Evolutionary conservation across 1,140 invertebrate species (phyloP), one percentile per base, ranked within the genome.

Genomic region (Nomia melanderi): DNA sequence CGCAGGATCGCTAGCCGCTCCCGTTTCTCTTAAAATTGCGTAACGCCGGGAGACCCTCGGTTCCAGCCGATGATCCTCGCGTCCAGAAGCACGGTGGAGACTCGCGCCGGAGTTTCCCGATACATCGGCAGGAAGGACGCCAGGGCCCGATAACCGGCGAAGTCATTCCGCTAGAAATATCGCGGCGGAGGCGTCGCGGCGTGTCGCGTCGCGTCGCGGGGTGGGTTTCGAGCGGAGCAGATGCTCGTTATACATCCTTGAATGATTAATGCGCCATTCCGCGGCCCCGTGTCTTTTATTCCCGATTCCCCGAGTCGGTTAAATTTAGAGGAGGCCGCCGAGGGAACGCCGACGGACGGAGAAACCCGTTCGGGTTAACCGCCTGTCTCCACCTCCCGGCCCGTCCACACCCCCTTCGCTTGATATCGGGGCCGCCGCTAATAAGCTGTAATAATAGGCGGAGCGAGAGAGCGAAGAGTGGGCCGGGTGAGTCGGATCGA

Each of bases 361-460:
- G n/a, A n/a, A n/a, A n/a, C n/a, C n/a, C n/a, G n/a, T n/a, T n/a
- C n/a, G n/a, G n/a, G n/a, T n/a, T n/a, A n/a, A n/a, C n/a, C n/a
- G n/a, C n/a, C n/a, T n/a, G n/a, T 5, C 8, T 36, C 8, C 33
- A 36, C 33, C 33, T 36, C 33, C 33, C 33, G 8, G 8, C 33
- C 8, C 33, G 33, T 36, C 33, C 33, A 36, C n/a, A 17, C 1
- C 36, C 56, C 2, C 8, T 39, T 3, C 12, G 8, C 36, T 12
- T 8, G 12, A 4, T 12, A 39, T 39, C 8, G 12, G 20, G 12
- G 14, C 12, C 41, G 41, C 14, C 44, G 57, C 47, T 63, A 62
- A 72, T 62, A 63, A 72, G n/a, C 70, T 62, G 70, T 73, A 36
- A 63, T 63, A 53, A 63, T 73, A 47, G 67, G 69, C 41, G 8